Base-by-base conservation (phyloP, 2,888 invertebrate genomes). In the Rhopalosiphum nymphaeae region DNA sequence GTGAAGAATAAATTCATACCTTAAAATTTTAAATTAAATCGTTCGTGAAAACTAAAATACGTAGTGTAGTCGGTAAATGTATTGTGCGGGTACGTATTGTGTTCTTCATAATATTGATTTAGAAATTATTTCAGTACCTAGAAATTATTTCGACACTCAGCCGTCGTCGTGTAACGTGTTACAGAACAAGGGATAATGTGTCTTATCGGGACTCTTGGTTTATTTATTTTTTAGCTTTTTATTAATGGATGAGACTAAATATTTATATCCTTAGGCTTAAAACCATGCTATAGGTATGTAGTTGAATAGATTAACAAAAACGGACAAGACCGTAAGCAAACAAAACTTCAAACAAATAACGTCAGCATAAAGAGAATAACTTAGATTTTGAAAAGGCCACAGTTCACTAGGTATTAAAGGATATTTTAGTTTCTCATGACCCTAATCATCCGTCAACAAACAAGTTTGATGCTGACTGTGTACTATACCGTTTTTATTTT, bases 231-330 rank as follows among this genome's bases (percentile, higher is more conserved):
- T 92, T 86, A 44, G 16, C 44, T 91, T 36, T 67, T 21, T 26
- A 56, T 84, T 88, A 78, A 89, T 78, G n/a, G 84, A 84, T 44
- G 36, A 85, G 46, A 57, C 44, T 56, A 46, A 89, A 93, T 85
- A 57, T 85, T 85, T 46, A 93, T 61, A 57, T 90, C 57, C 89
- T 49, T 4, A 3, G 93, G 93, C 89, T 89, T 57, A 49, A 85
- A 90, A 49, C 67, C 16, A 21, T 46, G 16, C 36, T 36, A 26
- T 53, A 53, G 13, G 49, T n/a, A 36, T 36, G 78, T 44, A 84
- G 57, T 44, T 46, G 89, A 57, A 90, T 85, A 46, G 93, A 93
- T 93, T 90, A 85, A 90, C 85, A 21, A 87, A 84, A 85, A 90
- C 85, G 57, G 89, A 93, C 89, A 57, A 89, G 46, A 44, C 44